Conservation (phyloP, 2,113 vertebrate species). For the Chunga burmeisteri region DNA sequence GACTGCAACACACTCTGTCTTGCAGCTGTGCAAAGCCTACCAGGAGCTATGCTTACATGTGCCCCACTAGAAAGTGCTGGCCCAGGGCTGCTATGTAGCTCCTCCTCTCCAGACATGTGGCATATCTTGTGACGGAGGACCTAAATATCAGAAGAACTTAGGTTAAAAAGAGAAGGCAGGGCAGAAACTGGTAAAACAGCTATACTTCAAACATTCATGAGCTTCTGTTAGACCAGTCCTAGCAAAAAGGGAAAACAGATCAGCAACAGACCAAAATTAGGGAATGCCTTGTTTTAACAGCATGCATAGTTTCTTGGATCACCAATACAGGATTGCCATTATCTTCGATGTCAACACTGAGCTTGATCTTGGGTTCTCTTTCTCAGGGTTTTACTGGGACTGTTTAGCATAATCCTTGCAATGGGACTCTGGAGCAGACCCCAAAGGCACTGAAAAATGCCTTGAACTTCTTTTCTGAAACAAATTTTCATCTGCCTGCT, state of each 20-base stretch:
- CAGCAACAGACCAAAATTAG: not conserved
- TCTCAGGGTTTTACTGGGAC: not conserved
- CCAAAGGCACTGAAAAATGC: not conserved
- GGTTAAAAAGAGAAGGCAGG: not conserved
- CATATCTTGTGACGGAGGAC: not conserved
- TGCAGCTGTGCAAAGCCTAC: not conserved
- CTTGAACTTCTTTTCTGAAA: not conserved
- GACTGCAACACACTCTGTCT: no score
- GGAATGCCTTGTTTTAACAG: not conserved
- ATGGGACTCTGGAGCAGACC: not conserved
- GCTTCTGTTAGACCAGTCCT: not conserved
- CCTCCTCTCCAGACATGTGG: not conserved
- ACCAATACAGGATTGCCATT: not conserved
- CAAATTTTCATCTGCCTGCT: not conserved
- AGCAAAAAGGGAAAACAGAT: not conserved
- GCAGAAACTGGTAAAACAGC: not conserved
- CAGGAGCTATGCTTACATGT: not conserved
- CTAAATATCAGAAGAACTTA: not conserved
- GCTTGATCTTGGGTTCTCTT: not conserved
- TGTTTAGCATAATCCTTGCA: not conserved
- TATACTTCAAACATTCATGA: not conserved
- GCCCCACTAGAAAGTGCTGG: fast-evolving
- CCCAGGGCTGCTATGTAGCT: not conserved
- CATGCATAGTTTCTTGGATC: not conserved
- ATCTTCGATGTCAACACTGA: not conserved